A percentile compares a stretch with the other conserved stretches of the same genome.
These are phyloP conservation scores for Noctua janthina DNA, from an alignment of 2,888 invertebrate species.

Conservation along the genomic window DNA sequence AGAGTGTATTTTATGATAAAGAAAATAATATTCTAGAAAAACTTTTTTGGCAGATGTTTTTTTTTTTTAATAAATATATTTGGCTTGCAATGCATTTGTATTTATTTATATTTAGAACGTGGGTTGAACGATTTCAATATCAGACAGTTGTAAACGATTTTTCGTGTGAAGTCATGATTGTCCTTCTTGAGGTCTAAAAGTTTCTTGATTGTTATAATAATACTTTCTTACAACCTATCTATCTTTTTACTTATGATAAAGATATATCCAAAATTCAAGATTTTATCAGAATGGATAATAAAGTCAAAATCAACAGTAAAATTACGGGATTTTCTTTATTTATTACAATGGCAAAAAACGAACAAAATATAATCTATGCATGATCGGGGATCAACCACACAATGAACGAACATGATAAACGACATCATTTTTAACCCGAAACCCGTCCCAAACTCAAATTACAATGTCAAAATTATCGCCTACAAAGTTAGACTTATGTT, in stretches of 20 bases:
- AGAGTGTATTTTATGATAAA: background rate
- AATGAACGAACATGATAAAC: slow-evolving; percentile 34
- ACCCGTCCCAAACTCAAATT: slow-evolving; percentile 48
- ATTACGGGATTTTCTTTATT: background rate
- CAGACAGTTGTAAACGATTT: background rate
- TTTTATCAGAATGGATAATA: background rate
- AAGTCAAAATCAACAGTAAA: background rate
- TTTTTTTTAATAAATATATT: background rate
- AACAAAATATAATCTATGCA: slow-evolving; percentile 19
- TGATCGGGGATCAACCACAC: slow-evolving; percentile 21
- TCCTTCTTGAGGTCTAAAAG: background rate
- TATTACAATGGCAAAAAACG: background rate
- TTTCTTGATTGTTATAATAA: background rate
- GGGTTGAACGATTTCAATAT: background rate
- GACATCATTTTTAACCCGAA: slow-evolving; percentile 40
- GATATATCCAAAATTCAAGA: background rate
- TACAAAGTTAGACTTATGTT: slow-evolving; percentile 29
- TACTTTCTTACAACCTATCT: background rate
- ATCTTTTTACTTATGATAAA: background rate
- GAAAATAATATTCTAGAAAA: background rate
- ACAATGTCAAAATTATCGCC: slow-evolving; percentile 44
- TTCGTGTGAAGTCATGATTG: background rate
- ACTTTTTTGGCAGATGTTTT: background rate
- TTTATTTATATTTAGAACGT: background rate
- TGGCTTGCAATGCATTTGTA: background rate